Evolutionary conservation across 2,113 vertebrate species (phyloP), one percentile per base, ranked within the genome.

Genomic region (Rhynchomys soricoides): DNA sequence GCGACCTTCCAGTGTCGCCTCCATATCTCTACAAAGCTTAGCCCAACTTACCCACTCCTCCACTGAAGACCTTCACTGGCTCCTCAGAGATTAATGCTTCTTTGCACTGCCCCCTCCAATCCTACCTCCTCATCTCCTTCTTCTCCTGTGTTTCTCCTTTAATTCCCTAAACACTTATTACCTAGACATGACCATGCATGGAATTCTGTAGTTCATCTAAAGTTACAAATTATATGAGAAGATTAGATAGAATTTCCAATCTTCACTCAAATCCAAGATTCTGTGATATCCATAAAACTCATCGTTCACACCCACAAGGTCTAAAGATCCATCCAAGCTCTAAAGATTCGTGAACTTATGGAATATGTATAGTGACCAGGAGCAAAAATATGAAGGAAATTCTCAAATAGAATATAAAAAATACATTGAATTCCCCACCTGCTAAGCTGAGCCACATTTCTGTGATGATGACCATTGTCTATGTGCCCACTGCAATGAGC

Each of bases 311-410:
- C 34, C 40, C 40, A 52, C 34, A 87, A 70, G 22, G 71, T 19
- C 3, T 31, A 55, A n/a, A n/a, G n/a, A n/a, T n/a, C n/a, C n/a
- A n/a, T n/a, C 73, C 29, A 64, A 59, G 48, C 43, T n/a, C 40
- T 91, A 57, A 68, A 24, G 62, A 86, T 50, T 37, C 40, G 7
- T 68, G 57, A 59, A 1, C 8, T 62, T 87, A 37, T 48, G 21
- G 29, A 87, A 93, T 83, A 81, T 4, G 24, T 37, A 77, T 31
- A 6, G 45, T n/a, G 59, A 24, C 37, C 81, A 85, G 87, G 78
- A 77, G 87, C 43, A 95, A 73, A 71, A 11, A 5, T 48, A 48
- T 81, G 70, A 87, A 81, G 52, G 43, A 74, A 55, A 68, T 96
- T 73, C 82, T 75, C 40, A 59, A 71, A 45, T 29, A 79, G 50